phyloP scores from a whole-genome alignment of 1,140 invertebrate genomes.

The Protaetia brevitarsis region DNA sequence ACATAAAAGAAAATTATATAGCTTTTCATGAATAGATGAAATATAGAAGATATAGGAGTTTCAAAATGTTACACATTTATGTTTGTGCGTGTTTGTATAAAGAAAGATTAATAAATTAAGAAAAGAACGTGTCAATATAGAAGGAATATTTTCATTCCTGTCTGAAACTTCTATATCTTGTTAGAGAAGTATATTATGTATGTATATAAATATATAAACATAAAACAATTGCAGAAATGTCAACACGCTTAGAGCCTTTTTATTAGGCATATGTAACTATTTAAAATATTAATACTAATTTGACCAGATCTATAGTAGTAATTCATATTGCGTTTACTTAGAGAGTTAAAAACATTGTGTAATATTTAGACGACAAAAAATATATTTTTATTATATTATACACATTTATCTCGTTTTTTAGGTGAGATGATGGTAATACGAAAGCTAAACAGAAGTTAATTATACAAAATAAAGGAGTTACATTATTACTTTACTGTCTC shows the following conservation, averaged over 20 bases:
- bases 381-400: slow-evolving; percentile 10
- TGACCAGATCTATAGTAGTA: background rate
- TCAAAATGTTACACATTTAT: background rate
- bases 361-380: background rate
- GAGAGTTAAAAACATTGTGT: background rate
- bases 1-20: background rate
- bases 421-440: background rate
- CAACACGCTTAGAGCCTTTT: background rate
- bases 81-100: background rate
- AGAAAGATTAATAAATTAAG: too few species aligned
- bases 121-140: too few species aligned
- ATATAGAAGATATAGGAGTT: background rate
- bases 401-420: background rate
- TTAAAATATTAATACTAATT: background rate
- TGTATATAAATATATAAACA: background rate
- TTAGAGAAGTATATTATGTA: slow-evolving; percentile 9
- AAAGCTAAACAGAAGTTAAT: background rate
- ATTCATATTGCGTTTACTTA: background rate
- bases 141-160: too few species aligned
- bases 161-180: background rate
- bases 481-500: background rate
- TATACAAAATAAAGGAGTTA: background rate
- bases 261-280: background rate
- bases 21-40: background rate
- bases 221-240: slow-evolving; percentile 23